Conservation (phyloP, 2,888 invertebrate species). For the Eremobia ochroleuca region DNA sequence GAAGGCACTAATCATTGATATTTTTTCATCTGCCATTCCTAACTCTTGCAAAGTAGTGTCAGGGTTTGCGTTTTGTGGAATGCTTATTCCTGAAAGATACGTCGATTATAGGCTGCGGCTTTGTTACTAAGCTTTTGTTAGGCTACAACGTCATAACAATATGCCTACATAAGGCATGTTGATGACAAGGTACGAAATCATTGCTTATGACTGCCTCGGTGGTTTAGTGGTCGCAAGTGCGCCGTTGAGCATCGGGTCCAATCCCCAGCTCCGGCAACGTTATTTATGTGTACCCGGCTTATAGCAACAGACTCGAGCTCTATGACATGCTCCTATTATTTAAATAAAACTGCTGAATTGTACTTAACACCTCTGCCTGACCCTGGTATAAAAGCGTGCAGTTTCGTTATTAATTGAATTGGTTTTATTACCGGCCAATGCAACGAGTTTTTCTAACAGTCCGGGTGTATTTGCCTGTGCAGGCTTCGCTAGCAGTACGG, state of each 20-base stretch:
- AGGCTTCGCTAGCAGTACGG: slow-evolving; percentile 14
- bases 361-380: background rate
- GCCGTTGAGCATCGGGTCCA: background rate
- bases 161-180: background rate
- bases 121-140: background rate
- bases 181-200: background rate
- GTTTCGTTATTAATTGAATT: background rate
- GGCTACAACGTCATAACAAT: background rate
- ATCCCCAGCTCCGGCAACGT: background rate
- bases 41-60: slow-evolving; percentile 37
- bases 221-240: background rate
- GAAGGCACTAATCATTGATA: slow-evolving; percentile 6
- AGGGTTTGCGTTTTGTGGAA: background rate
- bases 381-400: background rate
- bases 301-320: background rate
- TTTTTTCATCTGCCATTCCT: slow-evolving; percentile 25
- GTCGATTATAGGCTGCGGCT: background rate
- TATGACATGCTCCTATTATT: background rate
- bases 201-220: background rate
- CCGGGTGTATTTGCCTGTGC: background rate
- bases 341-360: background rate
- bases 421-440: slow-evolving; percentile 32
- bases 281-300: too few relatives aligned
- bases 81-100: slow-evolving; percentile 30
- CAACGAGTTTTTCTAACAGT: slow-evolving; percentile 29